Conservation (phyloP, 2,888 invertebrate genomes). For the Atrina japonica region DNA sequence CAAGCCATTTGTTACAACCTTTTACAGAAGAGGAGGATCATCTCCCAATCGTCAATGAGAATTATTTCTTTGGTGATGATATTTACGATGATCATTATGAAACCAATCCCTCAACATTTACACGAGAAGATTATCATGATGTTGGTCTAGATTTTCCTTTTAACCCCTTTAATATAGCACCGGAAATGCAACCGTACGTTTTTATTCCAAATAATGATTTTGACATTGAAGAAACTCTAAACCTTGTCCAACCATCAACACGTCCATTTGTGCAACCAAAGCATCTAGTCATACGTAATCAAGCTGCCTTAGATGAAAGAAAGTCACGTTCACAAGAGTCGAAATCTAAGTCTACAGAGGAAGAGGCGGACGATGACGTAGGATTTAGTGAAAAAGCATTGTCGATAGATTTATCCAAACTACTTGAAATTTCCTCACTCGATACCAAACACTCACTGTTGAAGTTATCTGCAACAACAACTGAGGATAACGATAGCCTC, state of each 20-base stretch:
- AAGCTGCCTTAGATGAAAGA: neutral
- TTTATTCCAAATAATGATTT: slow-evolving; percentile 15
- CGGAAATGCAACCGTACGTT: neutral
- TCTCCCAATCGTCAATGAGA: neutral
- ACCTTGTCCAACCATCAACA: neutral
- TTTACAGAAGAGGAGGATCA: neutral
- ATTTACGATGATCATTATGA: slow-evolving; percentile 15
- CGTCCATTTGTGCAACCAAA: neutral
- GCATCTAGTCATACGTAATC: too few species aligned
- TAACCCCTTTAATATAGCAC: neutral
- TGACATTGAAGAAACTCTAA: slow-evolving; percentile 2
- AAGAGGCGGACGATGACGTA: slow-evolving; percentile 10
- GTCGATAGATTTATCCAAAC: slow-evolving; percentile 5
- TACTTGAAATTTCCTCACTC: slow-evolving; percentile 12
- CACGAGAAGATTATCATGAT: too few species aligned
- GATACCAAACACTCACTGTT: slow-evolving; percentile 21
- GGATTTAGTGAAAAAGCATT: slow-evolving; percentile 8
- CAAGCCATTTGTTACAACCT: too few species aligned
- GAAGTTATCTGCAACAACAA: slow-evolving; percentile 1
- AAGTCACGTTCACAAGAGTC: neutral
- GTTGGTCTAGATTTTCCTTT: neutral
- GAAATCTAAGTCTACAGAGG: neutral
- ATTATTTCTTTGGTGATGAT: neutral
- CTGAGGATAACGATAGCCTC: slow-evolving; percentile 18
- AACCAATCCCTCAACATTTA: slow-evolving; percentile 16